Evolutionary conservation across 2,113 vertebrate species (phyloP), one percentile per base, ranked within the genome.

Genomic region (Rutilus rutilus): DNA sequence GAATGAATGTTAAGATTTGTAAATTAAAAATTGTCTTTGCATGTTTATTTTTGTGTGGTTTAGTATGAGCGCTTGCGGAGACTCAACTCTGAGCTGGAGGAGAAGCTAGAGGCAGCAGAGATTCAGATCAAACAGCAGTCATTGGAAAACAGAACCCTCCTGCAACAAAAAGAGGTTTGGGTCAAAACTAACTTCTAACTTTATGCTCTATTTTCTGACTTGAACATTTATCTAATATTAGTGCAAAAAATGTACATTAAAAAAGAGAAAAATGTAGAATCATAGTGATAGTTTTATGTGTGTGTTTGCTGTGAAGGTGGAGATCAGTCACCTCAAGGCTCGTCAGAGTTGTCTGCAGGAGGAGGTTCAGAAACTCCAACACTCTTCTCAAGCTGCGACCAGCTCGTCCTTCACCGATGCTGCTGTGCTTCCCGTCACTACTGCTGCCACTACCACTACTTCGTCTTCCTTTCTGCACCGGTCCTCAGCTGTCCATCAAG

Each of bases 261-360:
- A 50, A 33, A 67, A 27, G 64, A 67, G 27, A 67, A 62, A 9
- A 27, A 6, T 25, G 14, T 78, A 9, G 15, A 19, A 60, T 45
- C 14, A 75, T 80, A 17, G 33, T 36, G 21, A 82, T 59, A 8
- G 11, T 52, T 8, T 36, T 65, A 17, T 82, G 19, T 85, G 36
- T 86, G 12, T 65, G 9, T 42, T 52, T 6, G 69, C 11, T 62
- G 19, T 89, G 33, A 84, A 99, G 98, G 98, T 99, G 82, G 98
- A 98, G 91, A 96, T 99, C 93, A 98, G 96, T 89, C 98, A 97
- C 91, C 94, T 99, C 4, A 99, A 99, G 92, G 97, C 96, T 64
- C 96, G 96, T n/a, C 97, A 99, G 91, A 97, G 93, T 64, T 93
- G 94, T 0, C 93, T 99, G 0, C 97, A 98, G 79, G 98, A 99